Evolutionary conservation across 2,888 invertebrate species (phyloP).

Genomic region (Drosophila limbata): DNA sequence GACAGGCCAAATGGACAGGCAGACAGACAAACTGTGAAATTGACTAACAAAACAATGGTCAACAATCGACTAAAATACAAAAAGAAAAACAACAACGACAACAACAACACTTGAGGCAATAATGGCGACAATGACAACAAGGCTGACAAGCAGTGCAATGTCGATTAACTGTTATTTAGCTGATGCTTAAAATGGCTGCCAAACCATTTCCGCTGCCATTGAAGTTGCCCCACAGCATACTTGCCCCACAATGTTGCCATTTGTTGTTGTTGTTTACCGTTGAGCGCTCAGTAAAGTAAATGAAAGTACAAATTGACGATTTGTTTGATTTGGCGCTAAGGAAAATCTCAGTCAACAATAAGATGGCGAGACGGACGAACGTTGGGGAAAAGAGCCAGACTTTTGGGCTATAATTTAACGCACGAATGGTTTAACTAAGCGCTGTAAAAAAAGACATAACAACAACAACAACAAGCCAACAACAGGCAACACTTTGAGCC

Average conservation of each 20-base stretch:
- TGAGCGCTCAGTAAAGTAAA: slow-evolving; percentile 67
- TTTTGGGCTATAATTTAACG: slow-evolving; percentile 76
- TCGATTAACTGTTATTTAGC: slow-evolving; percentile 80
- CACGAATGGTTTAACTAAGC: slow-evolving; percentile 72
- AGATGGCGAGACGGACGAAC: neutral
- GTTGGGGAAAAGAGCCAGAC: slow-evolving; percentile 10
- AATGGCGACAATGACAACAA: slow-evolving; percentile 32
- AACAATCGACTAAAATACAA: slow-evolving; percentile 53
- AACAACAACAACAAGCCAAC: slow-evolving; percentile 19
- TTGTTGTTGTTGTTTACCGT: slow-evolving; percentile 47
- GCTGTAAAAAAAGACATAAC: slow-evolving; percentile 56
- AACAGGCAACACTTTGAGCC: slow-evolving; percentile 37
- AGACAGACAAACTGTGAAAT: slow-evolving; percentile 43
- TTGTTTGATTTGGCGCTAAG: slow-evolving; percentile 74
- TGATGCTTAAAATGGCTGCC: slow-evolving; percentile 76
- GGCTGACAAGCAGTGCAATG: slow-evolving; percentile 64
- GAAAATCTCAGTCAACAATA: slow-evolving; percentile 50
- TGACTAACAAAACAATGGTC: slow-evolving; percentile 54
- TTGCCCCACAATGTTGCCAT: slow-evolving; percentile 5
- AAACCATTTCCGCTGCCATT: slow-evolving; percentile 23
- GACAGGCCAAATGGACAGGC: slow-evolving; percentile 43
- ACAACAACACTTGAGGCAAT: slow-evolving; percentile 23
- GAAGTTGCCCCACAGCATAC: slow-evolving; percentile 5
- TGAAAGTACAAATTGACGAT: slow-evolving; percentile 79
- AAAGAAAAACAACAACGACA: slow-evolving; percentile 16